Evolutionary conservation across 2,113 vertebrate genomes (phyloP), one percentile per base, ranked within the genome.

Genomic region (Seriola rivoliana): DNA sequence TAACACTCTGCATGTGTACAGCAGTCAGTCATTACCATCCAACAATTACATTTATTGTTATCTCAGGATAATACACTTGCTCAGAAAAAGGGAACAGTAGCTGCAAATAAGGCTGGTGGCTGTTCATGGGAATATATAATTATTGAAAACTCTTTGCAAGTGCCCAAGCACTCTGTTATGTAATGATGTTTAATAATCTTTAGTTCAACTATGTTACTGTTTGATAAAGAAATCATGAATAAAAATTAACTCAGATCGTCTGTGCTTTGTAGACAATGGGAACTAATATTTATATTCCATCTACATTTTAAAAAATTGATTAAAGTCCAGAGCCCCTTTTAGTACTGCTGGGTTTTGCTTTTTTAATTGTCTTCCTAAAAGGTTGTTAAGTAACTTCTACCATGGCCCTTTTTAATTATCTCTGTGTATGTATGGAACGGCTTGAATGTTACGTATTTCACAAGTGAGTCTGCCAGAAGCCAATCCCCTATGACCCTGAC

Each of bases 401-500:
- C 36, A 3, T 36, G 44, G 65, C 60, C 42, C 42, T 36, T 84
- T 90, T 87, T 58, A 87, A 88, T 89, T 76, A 91, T 88, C 73
- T 71, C 58, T 48, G 52, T 60, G 74, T 62, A 74, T 68, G 78
- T 80, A 78, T 40, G 50, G 63, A 86, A 25, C 57, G 9, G 73
- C 59, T 86, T 69, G 74, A 81, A 80, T 34, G 62, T 64, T 82
- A 25, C 36, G 17, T 80, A 65, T 71, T 82, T 67, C 80, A 67
- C 68, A 16, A 62, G 78, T 67, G 29, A 71, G 84, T 42, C 70
- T 63, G 90, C 89, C 88, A 91, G 78, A 82, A 88, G 80, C 92
- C 81, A 76, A 73, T 91, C 90, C 84, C 83, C 71, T 88, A 64
- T 90, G 87, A 94, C 93, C 91, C 89, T 92, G 87, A 93, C 93